Evolutionary conservation across 2,797 vertebrate species (phyloP), one percentile per base, ranked within the genome.

Genomic region (Clarias platycephalus): DNA sequence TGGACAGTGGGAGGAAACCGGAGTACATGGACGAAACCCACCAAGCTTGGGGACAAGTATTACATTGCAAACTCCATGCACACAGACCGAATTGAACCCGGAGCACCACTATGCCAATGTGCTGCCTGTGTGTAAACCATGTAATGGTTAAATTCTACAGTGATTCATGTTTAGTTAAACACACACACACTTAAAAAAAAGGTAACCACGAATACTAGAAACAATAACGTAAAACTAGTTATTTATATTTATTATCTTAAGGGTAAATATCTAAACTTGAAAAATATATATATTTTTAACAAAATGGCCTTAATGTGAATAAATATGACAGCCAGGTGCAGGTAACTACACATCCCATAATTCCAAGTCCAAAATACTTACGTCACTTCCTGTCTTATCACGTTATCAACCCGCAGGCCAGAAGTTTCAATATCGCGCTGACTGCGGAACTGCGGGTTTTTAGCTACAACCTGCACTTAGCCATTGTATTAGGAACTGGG

Each of bases 331-430:
- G 44, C 44, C 44, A 12, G 44, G 2, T 37, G 5, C 31, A n/a
- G 15, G 13, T 13, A 60, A 68, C 68, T 16, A n/a, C 31, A 57
- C 26, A 18, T 86, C 87, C 89, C 89, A 91, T 18, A 84, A 88
- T 75, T 58, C 87, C 28, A 12, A 13, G 26, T 53, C 55, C 75
- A 82, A 62, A 87, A 86, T 28, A 70, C 40, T 40, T 28, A 40
- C 72, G n/a, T 34, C 5, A 44, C 71, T 87, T 88, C 84, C 89
- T 72, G 87, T 80, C 18, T 34, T 66, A 55, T 18, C 53, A 60
- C 53, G 64, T 28, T 10, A 0, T 22, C 28, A 24, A 24, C n/a
- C 18, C 34, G 16, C 13, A 26, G 7, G 55, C 83, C 82, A 34
- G 71, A 55, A 80, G 87, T 83, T 55, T 87, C 63, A 26, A n/a